Evolutionary conservation across 2,888 invertebrate genomes (phyloP).

Genomic region (Agrilus biguttatus): DNA sequence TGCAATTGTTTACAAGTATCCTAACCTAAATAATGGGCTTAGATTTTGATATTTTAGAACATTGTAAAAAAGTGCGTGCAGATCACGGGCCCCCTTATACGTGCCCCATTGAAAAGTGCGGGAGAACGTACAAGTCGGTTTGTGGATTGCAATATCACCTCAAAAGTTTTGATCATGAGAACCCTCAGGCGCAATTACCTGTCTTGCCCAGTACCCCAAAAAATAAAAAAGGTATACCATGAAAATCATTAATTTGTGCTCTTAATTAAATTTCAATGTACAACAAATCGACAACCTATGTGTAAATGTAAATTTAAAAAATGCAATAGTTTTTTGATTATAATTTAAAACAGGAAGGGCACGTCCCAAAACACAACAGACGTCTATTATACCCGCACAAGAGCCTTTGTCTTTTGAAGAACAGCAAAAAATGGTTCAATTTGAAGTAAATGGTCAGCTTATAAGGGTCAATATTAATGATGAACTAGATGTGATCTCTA

Average conservation of each 20-base stretch:
- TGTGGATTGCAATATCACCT: slow-evolving; percentile 77
- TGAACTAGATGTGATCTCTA: slow-evolving; percentile 51
- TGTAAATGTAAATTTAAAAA: no score
- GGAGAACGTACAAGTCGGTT: slow-evolving; percentile 73
- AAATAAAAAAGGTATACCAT: slow-evolving; percentile 41
- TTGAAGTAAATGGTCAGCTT: slow-evolving; percentile 61
- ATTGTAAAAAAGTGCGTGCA: slow-evolving; percentile 67
- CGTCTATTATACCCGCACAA: slow-evolving; percentile 39
- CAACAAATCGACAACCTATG: neutral
- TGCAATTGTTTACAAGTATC: neutral
- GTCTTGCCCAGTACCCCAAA: slow-evolving; percentile 39
- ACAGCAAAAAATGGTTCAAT: slow-evolving; percentile 72
- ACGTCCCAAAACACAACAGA: slow-evolving; percentile 7
- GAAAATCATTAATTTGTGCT: neutral
- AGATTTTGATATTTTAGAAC: slow-evolving; percentile 76
- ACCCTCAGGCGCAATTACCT: slow-evolving; percentile 51
- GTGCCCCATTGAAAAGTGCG: slow-evolving; percentile 75
- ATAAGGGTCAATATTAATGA: slow-evolving; percentile 41
- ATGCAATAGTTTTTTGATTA: no score
- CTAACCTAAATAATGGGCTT: slow-evolving; percentile 46
- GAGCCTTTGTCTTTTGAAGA: slow-evolving; percentile 72
- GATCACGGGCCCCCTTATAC: slow-evolving; percentile 73
- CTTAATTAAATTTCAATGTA: neutral
- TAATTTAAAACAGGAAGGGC: neutral
- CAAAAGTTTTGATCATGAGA: slow-evolving; percentile 73